Evolutionary conservation across 2,113 vertebrate genomes (phyloP).

Genomic region (Halcyon senegalensis): DNA sequence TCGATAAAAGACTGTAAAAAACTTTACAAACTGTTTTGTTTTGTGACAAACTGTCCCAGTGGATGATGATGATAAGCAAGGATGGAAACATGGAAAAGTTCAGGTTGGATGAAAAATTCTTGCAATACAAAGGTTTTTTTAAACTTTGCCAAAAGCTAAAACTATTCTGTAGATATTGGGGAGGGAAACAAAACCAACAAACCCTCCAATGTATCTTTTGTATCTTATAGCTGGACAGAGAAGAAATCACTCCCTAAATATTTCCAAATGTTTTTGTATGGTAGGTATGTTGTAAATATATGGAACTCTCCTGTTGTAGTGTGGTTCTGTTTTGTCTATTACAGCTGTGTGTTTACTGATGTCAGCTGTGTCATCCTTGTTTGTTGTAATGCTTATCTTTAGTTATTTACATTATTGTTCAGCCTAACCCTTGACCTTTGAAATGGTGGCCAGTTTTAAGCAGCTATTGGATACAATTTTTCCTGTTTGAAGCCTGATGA

Average conservation of each 20-base stretch:
- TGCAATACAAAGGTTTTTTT: constrained; percentile 32
- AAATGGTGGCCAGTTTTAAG: constrained; percentile 11
- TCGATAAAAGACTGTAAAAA: constrained; percentile 43
- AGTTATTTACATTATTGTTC: background rate
- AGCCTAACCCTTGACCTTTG: background rate
- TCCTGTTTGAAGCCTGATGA: constrained; percentile 3
- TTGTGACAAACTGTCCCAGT: background rate
- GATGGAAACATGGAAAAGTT: background rate
- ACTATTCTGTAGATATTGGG: background rate
- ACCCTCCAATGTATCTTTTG: background rate
- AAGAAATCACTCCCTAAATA: background rate
- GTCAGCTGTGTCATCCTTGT: constrained; percentile 23
- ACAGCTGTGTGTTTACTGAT: background rate
- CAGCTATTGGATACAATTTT: background rate
- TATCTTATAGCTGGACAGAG: constrained; percentile 40
- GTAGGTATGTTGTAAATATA: constrained; percentile 35
- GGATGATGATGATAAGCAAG: background rate
- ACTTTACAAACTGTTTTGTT: background rate
- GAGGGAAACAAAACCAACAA: background rate
- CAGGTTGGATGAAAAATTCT: background rate
- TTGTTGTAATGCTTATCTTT: background rate
- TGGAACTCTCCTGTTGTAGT: constrained; percentile 18
- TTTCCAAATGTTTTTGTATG: constrained; percentile 58
- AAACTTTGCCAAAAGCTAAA: constrained; percentile 24
- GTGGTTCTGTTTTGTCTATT: constrained; percentile 46